phyloP scores from a whole-genome alignment of 2,113 vertebrate species.

The Tachycineta bicolor region DNA sequence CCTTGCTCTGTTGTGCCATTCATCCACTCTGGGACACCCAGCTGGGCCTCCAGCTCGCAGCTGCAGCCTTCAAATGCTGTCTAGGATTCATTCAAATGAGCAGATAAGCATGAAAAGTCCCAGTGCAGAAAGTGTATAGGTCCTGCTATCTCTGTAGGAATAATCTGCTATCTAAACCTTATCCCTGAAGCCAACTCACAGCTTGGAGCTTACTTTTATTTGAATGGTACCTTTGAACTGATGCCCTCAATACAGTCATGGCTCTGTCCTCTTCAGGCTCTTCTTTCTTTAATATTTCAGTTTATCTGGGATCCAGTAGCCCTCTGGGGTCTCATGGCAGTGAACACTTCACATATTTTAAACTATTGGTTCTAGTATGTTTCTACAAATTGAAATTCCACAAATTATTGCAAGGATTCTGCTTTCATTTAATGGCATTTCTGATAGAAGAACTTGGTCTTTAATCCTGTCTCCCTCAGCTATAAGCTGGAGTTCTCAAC shows the following conservation, averaged over 20 bases:
- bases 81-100: conserved; percentile 34
- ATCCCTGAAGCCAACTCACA: background rate
- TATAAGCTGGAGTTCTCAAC: background rate
- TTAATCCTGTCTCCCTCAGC: conserved; percentile 42
- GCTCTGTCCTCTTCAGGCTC: background rate
- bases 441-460: conserved; percentile 24
- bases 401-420: conserved; percentile 2
- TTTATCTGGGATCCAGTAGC: conserved; percentile 18
- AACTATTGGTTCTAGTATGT: background rate
- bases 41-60: background rate
- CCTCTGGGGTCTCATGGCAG: background rate
- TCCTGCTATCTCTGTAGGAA: background rate
- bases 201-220: conserved; percentile 10
- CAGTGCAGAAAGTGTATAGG: background rate
- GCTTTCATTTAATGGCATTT: conserved; percentile 23
- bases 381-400: conserved; percentile 41
- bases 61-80: background rate
- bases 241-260: conserved; percentile 1
- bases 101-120: background rate
- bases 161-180: background rate
- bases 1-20: background rate
- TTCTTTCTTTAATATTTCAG: conserved; percentile 43
- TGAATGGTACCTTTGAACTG: conserved; percentile 28
- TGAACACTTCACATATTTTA: background rate
- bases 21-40: background rate